These are phyloP conservation scores for Pasiphila rectangulata DNA, from an alignment of 2,888 invertebrate genomes.

Conservation along the genomic window DNA sequence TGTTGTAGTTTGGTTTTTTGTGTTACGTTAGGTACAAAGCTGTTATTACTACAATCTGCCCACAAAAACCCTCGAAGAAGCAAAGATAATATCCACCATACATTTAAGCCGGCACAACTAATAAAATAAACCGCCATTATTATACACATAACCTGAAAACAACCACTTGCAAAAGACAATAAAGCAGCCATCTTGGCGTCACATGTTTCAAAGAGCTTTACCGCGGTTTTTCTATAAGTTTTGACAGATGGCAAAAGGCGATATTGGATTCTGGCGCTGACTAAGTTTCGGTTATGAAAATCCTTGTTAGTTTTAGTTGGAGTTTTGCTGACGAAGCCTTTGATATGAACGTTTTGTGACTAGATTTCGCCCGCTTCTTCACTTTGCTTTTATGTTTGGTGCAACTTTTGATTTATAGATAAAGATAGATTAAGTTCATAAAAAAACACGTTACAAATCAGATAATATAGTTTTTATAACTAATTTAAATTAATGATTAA, in stretches of 20 bases:
- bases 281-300: slow-evolving; percentile 26
- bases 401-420: too few relatives aligned
- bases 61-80: neutral
- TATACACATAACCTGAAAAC: slow-evolving; percentile 1
- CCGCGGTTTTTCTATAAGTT: slow-evolving; percentile 35
- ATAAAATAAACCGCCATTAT: neutral
- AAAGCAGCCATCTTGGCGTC: slow-evolving; percentile 35
- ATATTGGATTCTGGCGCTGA: slow-evolving; percentile 47
- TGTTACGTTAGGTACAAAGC: too few relatives aligned
- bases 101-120: neutral
- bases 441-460: too few relatives aligned
- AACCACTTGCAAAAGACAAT: slow-evolving; percentile 26
- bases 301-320: slow-evolving; percentile 1
- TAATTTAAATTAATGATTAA: too few relatives aligned
- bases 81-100: neutral
- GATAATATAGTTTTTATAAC: too few relatives aligned
- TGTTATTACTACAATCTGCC: too few relatives aligned
- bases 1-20: too few relatives aligned
- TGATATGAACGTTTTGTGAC: neutral
- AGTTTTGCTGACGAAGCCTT: neutral
- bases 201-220: slow-evolving; percentile 36
- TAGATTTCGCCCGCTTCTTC: neutral
- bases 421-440: too few relatives aligned
- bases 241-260: slow-evolving; percentile 31
- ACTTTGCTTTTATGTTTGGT: too few relatives aligned